Evolutionary conservation across 2,888 invertebrate species (phyloP).

Genomic region (Tuberolachnus salignus): DNA sequence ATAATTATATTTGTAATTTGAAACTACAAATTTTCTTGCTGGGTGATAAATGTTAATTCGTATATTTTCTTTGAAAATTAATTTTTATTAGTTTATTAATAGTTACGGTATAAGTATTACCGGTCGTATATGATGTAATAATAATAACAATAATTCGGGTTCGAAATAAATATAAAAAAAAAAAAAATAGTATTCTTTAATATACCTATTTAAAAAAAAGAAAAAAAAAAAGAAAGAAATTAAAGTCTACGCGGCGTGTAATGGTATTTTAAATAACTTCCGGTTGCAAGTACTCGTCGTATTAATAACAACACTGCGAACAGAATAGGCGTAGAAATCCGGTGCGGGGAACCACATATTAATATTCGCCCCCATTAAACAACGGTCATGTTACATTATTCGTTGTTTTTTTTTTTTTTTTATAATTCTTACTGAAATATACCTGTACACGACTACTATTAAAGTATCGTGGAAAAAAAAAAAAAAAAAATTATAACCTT

Average conservation of each 20-base stretch:
- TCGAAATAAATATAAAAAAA: not conserved
- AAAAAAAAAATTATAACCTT: too few species aligned
- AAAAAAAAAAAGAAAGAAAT: constrained; percentile 25
- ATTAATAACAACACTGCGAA: constrained; percentile 45
- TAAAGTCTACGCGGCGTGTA: constrained; percentile 49
- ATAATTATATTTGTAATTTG: too few species aligned
- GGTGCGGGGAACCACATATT: constrained; percentile 17
- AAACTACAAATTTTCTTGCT: too few species aligned
- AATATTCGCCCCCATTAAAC: constrained; percentile 34
- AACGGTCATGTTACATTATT: constrained; percentile 44
- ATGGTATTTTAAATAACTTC: constrained; percentile 55
- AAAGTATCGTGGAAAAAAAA: too few species aligned
- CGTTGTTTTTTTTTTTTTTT: too few species aligned
- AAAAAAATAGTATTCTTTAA: constrained; percentile 16
- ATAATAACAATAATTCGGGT: not conserved
- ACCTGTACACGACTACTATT: too few species aligned
- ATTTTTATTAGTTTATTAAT: too few species aligned
- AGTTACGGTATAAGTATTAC: too few species aligned
- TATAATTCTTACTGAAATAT: too few species aligned
- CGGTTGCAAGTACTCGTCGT: constrained; percentile 22
- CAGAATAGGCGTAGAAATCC: constrained; percentile 52
- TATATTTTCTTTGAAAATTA: too few species aligned
- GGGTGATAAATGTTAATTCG: too few species aligned
- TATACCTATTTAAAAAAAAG: constrained; percentile 33
- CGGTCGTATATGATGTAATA: not conserved